Evolutionary conservation across 53 echinoderm and acorn worm species (phyloP).

Genomic region (Mesocentrotus franciscanus): DNA sequence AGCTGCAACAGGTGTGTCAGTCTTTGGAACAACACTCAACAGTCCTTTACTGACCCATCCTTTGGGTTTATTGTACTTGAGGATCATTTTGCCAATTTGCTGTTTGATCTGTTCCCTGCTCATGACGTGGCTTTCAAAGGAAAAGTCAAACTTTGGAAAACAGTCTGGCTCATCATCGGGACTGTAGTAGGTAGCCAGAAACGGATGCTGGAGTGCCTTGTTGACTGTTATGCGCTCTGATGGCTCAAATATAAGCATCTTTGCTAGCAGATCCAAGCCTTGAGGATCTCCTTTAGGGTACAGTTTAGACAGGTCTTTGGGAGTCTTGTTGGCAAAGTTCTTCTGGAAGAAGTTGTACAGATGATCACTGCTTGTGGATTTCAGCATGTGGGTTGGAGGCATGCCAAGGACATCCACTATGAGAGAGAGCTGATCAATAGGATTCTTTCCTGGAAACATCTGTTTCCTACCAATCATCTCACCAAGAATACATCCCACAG

Average conservation of each 20-base stretch:
- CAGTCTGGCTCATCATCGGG: conserved; percentile 93
- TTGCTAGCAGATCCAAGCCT: conserved; percentile 83
- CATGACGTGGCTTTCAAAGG: conserved; percentile 88
- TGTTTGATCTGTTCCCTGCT: conserved; percentile 86
- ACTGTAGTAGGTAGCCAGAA: conserved; percentile 86
- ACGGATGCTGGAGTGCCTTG: conserved; percentile 91
- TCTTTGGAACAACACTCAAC: conserved; percentile 60
- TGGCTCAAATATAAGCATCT: conserved; percentile 93
- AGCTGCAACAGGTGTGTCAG: neutral
- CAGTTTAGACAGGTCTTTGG: conserved; percentile 50
- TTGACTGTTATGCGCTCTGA: conserved; percentile 80
- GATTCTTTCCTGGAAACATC: conserved; percentile 96
- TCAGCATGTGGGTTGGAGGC: conserved; percentile 92
- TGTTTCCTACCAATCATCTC: conserved; percentile 95
- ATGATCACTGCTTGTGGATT: conserved; percentile 84
- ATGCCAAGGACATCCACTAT: conserved; percentile 90
- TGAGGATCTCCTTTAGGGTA: conserved; percentile 80
- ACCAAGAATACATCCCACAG: conserved; percentile 96
- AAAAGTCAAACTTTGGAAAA: conserved; percentile 93
- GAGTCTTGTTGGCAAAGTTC: conserved; percentile 83
- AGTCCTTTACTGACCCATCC: conserved; percentile 65
- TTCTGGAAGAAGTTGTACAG: conserved; percentile 90
- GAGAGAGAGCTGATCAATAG: conserved; percentile 87
- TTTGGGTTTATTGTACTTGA: conserved; percentile 86
- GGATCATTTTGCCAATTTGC: conserved; percentile 91